phyloP scores from a whole-genome alignment of 2,888 invertebrate genomes.

The Pheosia gnoma region DNA sequence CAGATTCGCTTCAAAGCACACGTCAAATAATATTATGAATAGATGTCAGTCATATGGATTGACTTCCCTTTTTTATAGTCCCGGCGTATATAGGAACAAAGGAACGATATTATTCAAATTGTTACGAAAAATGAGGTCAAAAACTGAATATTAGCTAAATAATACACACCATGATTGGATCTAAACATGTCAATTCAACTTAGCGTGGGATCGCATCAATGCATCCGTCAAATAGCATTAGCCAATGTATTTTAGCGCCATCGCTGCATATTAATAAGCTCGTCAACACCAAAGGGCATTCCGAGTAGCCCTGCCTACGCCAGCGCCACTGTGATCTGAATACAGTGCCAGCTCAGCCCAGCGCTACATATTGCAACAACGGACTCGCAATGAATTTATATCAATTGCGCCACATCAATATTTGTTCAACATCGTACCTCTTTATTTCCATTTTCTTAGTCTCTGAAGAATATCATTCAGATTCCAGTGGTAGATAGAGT shows the following conservation, averaged over 20 bases:
- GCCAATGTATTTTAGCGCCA: constrained; percentile 15
- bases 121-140: too few relatives aligned
- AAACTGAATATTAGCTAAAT: too few relatives aligned
- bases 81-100: too few relatives aligned
- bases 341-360: constrained; percentile 33
- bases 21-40: not conserved
- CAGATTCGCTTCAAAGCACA: not conserved
- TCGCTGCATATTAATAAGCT: constrained; percentile 46
- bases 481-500: not conserved
- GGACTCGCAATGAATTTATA: constrained; percentile 39
- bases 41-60: too few relatives aligned
- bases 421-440: constrained; percentile 22
- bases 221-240: constrained; percentile 34
- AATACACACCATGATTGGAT: not conserved
- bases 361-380: constrained; percentile 7
- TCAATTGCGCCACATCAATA: constrained; percentile 30
- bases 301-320: constrained; percentile 40
- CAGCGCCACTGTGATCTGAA: constrained; percentile 58
- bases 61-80: too few relatives aligned
- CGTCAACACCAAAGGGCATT: constrained; percentile 55
- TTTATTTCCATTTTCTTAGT: not conserved
- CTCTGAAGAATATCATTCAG: not conserved
- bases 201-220: constrained; percentile 7
- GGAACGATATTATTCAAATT: too few relatives aligned
- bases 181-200: not conserved